phyloP scores from a whole-genome alignment of 1,140 invertebrate species.

The Lepidostoma basale region DNA sequence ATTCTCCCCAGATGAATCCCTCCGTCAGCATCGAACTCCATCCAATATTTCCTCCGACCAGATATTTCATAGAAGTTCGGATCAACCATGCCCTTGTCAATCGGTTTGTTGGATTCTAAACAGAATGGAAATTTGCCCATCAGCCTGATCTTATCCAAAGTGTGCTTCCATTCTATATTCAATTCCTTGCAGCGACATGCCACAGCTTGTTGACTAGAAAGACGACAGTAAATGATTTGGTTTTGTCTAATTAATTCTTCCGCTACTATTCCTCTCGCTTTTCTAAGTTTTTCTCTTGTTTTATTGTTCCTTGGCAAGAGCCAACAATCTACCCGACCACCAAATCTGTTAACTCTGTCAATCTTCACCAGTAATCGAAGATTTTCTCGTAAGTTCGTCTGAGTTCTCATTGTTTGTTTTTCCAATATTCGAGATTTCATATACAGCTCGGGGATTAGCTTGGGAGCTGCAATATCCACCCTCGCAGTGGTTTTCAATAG shows the following conservation, averaged over 20 bases:
- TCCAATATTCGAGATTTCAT: slow-evolving; percentile 18
- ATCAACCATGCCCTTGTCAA: slow-evolving; percentile 5
- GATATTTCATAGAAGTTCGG: slow-evolving; percentile 9
- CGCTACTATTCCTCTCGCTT: neutral
- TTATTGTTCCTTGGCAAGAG: neutral
- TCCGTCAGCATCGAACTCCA: slow-evolving; percentile 22
- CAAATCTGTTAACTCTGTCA: slow-evolving; percentile 6
- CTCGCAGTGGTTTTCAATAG: neutral
- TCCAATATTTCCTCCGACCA: slow-evolving; percentile 22
- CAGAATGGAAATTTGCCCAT: slow-evolving; percentile 19
- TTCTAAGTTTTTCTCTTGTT: slow-evolving; percentile 1
- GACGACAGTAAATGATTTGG: neutral
- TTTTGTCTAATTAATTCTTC: neutral
- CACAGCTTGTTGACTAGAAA: neutral
- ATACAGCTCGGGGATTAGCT: slow-evolving; percentile 11
- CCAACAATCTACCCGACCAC: slow-evolving; percentile 21
- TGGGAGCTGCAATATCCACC: slow-evolving; percentile 7
- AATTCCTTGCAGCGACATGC: neutral
- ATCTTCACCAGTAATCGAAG: slow-evolving; percentile 3
- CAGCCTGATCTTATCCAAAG: slow-evolving; percentile 26
- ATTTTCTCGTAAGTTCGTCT: neutral
- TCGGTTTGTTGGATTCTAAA: slow-evolving; percentile 11
- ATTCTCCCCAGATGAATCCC: slow-evolving; percentile 16
- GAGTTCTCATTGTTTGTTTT: neutral
- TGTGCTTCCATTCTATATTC: slow-evolving; percentile 16